These are phyloP conservation scores for Oscheius sp. DNA, from an alignment of 2,888 invertebrate genomes.

Conservation along the genomic window DNA sequence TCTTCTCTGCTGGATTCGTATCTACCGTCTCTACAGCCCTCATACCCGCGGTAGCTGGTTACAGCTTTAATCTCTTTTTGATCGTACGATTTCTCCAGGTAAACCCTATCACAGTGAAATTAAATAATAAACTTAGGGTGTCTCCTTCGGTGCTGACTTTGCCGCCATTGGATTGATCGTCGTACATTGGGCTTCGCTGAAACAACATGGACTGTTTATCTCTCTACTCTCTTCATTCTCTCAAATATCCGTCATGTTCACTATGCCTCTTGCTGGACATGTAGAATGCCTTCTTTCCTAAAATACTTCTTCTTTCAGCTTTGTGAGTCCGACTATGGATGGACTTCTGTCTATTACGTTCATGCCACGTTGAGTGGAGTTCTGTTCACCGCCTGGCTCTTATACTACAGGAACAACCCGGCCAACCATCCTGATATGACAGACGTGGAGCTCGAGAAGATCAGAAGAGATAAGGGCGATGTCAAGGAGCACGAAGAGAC, in stretches of 20 bases:
- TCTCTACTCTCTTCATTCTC: conserved; percentile 68
- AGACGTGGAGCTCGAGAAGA: conserved; percentile 61
- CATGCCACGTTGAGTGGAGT: conserved; percentile 53
- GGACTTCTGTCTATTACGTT: conserved; percentile 61
- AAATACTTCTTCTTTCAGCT: conserved; percentile 33
- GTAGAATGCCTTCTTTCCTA: conserved; percentile 31
- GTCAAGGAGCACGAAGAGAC: conserved; percentile 45
- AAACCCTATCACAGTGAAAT: background rate
- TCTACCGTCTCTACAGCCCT: conserved; percentile 63
- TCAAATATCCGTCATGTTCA: conserved; percentile 68
- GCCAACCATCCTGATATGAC: conserved; percentile 59
- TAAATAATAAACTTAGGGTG: conserved; percentile 44
- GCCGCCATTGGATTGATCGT: conserved; percentile 68
- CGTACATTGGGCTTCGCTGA: conserved; percentile 66
- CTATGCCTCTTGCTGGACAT: conserved; percentile 67
- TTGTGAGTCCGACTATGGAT: conserved; percentile 59
- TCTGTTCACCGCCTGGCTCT: conserved; percentile 54
- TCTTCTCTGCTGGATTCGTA: conserved; percentile 62
- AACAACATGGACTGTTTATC: conserved; percentile 68
- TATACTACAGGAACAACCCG: conserved; percentile 58
- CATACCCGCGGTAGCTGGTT: conserved; percentile 56
- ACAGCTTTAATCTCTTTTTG: conserved; percentile 52
- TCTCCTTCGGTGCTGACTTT: conserved; percentile 70
- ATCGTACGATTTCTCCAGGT: conserved; percentile 65
- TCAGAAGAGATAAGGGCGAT: conserved; percentile 57